Evolutionary conservation across 2,113 vertebrate genomes (phyloP).

Genomic region (Dendropsophus ebraccatus): DNA sequence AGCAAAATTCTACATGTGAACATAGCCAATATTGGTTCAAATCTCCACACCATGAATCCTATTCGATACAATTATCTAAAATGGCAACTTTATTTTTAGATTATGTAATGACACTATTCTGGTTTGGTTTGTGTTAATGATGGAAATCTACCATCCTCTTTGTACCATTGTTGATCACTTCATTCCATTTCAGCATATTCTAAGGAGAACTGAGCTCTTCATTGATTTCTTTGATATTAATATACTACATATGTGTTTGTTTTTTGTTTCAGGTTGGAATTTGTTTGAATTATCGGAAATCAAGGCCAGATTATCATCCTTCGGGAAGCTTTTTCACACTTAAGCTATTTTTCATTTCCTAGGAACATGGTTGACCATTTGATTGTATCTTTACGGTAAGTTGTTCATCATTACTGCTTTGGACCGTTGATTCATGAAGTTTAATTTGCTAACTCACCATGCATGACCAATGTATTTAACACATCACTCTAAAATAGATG

Average conservation of each 20-base stretch:
- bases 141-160: neutral
- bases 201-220: neutral
- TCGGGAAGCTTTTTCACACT: constrained; percentile 59
- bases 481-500: neutral
- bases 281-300: constrained; percentile 61
- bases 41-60: too few species aligned
- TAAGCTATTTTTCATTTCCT: constrained; percentile 56
- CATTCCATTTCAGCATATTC: neutral
- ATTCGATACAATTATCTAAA: too few species aligned
- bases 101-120: too few species aligned
- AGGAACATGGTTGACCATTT: constrained; percentile 72
- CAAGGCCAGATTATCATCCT: constrained; percentile 15
- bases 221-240: neutral
- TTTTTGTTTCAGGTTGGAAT: constrained; percentile 46
- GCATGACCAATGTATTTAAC: neutral
- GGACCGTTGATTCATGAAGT: neutral
- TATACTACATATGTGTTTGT: constrained; percentile 1
- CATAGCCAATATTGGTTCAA: too few species aligned
- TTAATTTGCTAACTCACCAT: neutral
- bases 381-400: constrained; percentile 73
- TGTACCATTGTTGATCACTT: neutral
- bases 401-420: constrained; percentile 44
- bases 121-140: too few species aligned
- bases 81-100: too few species aligned
- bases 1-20: too few species aligned